Percentiles rank a stretch among this genome's conserved stretches.
Evolutionary conservation across 2,113 vertebrate species (phyloP).

Genomic region (Microcebus griseorufus): DNA sequence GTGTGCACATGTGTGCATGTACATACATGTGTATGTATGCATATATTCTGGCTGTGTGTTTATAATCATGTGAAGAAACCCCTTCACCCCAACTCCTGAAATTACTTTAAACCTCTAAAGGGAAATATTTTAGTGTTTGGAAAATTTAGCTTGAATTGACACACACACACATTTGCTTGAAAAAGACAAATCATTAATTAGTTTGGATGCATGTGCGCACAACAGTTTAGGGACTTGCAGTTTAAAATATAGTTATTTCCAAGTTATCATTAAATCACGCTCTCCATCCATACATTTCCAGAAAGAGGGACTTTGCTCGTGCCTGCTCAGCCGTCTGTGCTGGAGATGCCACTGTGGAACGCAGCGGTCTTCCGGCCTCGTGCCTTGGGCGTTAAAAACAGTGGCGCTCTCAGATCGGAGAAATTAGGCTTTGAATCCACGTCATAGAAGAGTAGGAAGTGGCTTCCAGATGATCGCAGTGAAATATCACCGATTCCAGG

Average conservation of each 20-base stretch:
- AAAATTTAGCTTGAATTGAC: neutral
- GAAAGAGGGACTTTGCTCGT: neutral
- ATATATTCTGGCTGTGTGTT: neutral
- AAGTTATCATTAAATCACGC: constrained; percentile 46
- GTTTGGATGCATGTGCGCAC: rapidly evolving
- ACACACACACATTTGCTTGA: neutral
- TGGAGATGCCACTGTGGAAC: constrained; percentile 61
- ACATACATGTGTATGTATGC: neutral
- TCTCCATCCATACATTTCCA: constrained; percentile 17
- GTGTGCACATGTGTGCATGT: rapidly evolving
- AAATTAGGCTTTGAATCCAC: constrained; percentile 55
- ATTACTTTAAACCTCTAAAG: neutral
- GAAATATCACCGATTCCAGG: neutral
- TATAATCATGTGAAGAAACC: neutral
- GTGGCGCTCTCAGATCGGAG: constrained; percentile 48
- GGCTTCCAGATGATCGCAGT: neutral
- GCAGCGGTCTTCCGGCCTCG: constrained; percentile 39
- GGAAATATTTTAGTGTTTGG: neutral
- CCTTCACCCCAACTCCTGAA: neutral
- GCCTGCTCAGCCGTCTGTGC: constrained; percentile 13
- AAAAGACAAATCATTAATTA: neutral
- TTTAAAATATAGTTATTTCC: neutral
- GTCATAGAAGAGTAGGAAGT: constrained; percentile 37
- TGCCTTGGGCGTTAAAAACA: constrained; percentile 70
- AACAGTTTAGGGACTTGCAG: neutral